Base-by-base conservation (phyloP, 2,113 vertebrate species). In the Ochotona princeps region DNA sequence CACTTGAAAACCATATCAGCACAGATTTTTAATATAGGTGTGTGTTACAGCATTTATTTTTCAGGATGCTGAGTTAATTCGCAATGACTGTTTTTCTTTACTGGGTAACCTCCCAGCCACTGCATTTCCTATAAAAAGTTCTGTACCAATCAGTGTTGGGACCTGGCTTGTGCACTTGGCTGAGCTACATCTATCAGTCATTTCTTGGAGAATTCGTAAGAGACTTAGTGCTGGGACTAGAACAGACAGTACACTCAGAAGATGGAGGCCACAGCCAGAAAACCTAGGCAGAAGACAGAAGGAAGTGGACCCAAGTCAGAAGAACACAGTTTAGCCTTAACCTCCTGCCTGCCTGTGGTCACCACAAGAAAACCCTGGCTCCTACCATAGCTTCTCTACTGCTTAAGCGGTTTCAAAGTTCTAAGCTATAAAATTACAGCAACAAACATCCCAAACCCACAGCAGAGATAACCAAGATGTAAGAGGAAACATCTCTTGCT, bases 281-380 rank as follows among this genome's bases (percentile, higher is more conserved):
- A 30, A 1, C 2, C 7, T 6, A 83, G 60, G 4, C 54, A 49
- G 66, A 90, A 30, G 23, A 23, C 3, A 65, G 35, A 20, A 14
- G 14, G 32, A 47, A 47, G 17, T 4, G 0, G 1, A 73, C 4
- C 8, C 5, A 8, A 32, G 11, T 3, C 28, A 15, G 2, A 12
- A 11, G 20, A 23, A 13, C 54, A 23, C 54, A 20, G 2, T 20
- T 0, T 1, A 17, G 8, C 12, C 61, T 13, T 28, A 18, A 26
- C 2, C 38, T 7, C 18, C 28, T 2, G 1, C 15, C 47, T 4
- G 17, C 30, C 35, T n/a, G 1, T 28, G 21, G 38, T 7, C 5
- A 15, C 25, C 8, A 17, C 0, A 10, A 83, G 38, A 38, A 83
- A 82, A 72, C 1, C 4, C 28, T 14, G 9, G 26, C 60, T 60